Evolutionary conservation across 2,113 vertebrate genomes (phyloP), one percentile per base, ranked within the genome.

Genomic region (Silurus meridionalis): DNA sequence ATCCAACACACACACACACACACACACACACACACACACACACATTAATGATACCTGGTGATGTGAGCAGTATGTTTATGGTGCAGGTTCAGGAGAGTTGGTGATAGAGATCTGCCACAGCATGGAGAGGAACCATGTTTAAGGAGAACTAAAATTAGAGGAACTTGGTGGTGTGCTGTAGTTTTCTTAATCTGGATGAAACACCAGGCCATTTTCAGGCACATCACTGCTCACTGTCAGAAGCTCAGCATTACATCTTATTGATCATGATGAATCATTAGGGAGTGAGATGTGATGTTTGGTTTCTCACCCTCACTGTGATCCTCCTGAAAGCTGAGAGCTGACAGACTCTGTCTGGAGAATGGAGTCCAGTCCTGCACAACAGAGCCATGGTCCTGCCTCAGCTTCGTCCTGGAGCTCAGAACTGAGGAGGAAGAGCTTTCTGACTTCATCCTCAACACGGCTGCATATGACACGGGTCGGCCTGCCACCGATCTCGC

Each of bases 381-480:
- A 86, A 90, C 91, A 52, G 91, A 91, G 90, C 94, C 74, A 92
- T 90, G 93, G 88, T 92, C 93, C 82, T 95, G 93, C 77, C 94
- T 94, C 57, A 95, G 93, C 92, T 96, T 95, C 89, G 84, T 91
- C 89, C 95, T 96, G 57, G 95, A 93, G 89, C 90, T 95, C 87
- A 96, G 93, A 79, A 93, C 63, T 63, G 97, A 94, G 64, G 89
- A 88, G 2, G 95, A 92, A 10, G 95, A 95, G 86, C 96, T 95
- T 85, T 95, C 96, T 10, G 95, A 91, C 93, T 95, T 98, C 92
- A 97, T 96, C 91, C 96, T 95, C 89, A 97, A 85, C 80, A 98
- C 94, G 52, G 97, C 95, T 86, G 96, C 95, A 80, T 97, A 97
- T 21, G 97, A 95, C 48, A 96, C 93, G 0, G 96, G 95, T 80